Conservation (phyloP, 2,888 invertebrate species). For the Lomographa bimaculata region DNA sequence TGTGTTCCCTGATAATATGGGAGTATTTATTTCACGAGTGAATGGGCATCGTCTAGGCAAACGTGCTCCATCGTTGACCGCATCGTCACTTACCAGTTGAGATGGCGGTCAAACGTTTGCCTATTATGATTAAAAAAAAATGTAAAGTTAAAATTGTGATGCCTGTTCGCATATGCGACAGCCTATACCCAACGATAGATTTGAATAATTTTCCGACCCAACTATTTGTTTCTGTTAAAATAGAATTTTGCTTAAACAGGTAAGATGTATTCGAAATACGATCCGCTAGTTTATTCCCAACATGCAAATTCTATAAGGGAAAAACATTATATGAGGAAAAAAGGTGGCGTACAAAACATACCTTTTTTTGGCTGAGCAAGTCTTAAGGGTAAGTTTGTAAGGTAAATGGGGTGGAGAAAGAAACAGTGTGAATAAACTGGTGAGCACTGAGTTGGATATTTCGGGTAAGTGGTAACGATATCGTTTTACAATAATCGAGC, state of each 20-base stretch:
- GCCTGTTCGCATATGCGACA: constrained; percentile 9
- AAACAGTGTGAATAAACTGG: not conserved
- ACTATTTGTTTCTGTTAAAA: constrained; percentile 24
- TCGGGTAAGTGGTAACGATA: not conserved
- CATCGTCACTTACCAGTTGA: no score
- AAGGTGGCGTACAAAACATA: constrained; percentile 13
- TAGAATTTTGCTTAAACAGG: constrained; percentile 17
- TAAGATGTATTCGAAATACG: constrained; percentile 17
- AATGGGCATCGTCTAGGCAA: no score
- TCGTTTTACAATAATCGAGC: no score
- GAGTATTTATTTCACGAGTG: no score
- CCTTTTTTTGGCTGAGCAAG: constrained; percentile 30
- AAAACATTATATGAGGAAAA: constrained; percentile 20
- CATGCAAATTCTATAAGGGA: constrained; percentile 33
- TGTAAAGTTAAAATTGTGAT: no score
- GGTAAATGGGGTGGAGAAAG: constrained; percentile 21
- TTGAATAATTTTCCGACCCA: constrained; percentile 21
- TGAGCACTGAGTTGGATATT: constrained; percentile 2
- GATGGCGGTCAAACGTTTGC: no score
- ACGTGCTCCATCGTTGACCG: no score
- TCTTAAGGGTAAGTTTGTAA: constrained; percentile 24
- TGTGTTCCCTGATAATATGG: no score
- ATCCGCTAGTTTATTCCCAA: constrained; percentile 8
- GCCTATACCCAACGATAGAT: constrained; percentile 10
- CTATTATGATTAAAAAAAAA: no score